Conservation (phyloP, 2,797 vertebrate species). For the Sphenodon punctatus region DNA sequence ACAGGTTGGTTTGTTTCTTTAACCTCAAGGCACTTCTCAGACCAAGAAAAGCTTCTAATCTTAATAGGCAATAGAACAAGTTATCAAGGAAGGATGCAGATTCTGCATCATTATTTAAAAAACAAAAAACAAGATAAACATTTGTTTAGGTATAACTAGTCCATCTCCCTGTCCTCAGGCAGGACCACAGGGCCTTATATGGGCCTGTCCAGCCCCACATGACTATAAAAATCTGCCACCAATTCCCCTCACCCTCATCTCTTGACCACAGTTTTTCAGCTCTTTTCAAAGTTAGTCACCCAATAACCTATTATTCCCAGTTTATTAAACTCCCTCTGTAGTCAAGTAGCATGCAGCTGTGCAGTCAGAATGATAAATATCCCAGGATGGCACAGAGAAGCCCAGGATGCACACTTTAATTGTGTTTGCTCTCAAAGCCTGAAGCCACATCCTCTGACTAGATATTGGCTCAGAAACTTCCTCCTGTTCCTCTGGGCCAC, state of each 20-base stretch:
- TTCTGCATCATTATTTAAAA: no score
- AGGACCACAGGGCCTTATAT: no score
- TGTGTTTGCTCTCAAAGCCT: conserved; percentile 46
- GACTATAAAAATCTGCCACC: not conserved
- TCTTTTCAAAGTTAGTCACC: conserved; percentile 21
- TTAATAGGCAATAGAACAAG: no score
- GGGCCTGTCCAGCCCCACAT: not conserved
- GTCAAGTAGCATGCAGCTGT: not conserved
- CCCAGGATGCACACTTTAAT: conserved; percentile 52
- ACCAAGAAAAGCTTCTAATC: no score
- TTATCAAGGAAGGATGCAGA: no score
- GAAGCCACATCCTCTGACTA: conserved; percentile 34
- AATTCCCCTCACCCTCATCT: not conserved
- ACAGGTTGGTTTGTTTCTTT: not conserved
- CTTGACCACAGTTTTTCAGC: not conserved
- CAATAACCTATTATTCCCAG: not conserved
- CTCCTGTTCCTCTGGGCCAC: not conserved
- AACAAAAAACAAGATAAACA: no score
- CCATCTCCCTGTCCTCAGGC: no score
- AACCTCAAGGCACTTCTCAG: not conserved
- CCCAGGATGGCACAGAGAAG: conserved; percentile 27
- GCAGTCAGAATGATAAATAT: conserved; percentile 46
- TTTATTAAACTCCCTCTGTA: conserved; percentile 31
- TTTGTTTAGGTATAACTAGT: no score
- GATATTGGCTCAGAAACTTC: conserved; percentile 31